phyloP scores from a whole-genome alignment of 2,888 invertebrate genomes.

The Sesamia inferens region DNA sequence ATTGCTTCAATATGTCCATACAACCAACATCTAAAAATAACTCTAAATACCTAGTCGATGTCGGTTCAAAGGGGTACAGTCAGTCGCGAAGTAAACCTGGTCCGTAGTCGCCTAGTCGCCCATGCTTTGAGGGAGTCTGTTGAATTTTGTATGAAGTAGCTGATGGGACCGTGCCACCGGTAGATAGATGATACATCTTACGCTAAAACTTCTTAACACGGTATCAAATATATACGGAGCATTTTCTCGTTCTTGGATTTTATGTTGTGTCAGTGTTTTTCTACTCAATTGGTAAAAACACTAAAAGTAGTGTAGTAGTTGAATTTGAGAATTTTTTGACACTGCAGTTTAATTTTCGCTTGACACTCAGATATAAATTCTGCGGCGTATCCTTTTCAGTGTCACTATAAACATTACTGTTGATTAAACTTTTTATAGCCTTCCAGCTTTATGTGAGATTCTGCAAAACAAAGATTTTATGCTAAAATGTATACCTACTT shows the following conservation, averaged over 20 bases:
- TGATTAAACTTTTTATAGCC: conserved; percentile 21
- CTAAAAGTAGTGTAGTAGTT: background rate
- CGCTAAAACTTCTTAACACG: conserved; percentile 51
- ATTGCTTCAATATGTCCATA: conserved; percentile 6
- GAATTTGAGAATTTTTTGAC: background rate
- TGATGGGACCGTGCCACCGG: conserved; percentile 68
- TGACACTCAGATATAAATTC: conserved; percentile 12
- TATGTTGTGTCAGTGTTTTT: conserved; percentile 48
- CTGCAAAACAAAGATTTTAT: background rate
- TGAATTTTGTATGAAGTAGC: conserved; percentile 84
- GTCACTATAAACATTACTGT: conserved; percentile 9
- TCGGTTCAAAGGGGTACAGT: conserved; percentile 58
- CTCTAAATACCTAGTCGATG: conserved; percentile 28
- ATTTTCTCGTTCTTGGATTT: conserved; percentile 63
- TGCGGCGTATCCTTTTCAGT: background rate
- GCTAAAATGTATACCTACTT: background rate
- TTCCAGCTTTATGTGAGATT: background rate
- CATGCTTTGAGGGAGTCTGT: conserved; percentile 69
- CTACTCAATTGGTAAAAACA: conserved; percentile 8
- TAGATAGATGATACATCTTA: conserved; percentile 68
- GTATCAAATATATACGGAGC: conserved; percentile 66
- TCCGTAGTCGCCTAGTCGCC: conserved; percentile 59
- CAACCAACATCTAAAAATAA: conserved; percentile 34
- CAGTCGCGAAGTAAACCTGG: conserved; percentile 56
- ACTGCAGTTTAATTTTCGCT: conserved; percentile 10